phyloP scores from a whole-genome alignment of 1,140 invertebrate genomes.

The Meloidogyne chitwoodi region DNA sequence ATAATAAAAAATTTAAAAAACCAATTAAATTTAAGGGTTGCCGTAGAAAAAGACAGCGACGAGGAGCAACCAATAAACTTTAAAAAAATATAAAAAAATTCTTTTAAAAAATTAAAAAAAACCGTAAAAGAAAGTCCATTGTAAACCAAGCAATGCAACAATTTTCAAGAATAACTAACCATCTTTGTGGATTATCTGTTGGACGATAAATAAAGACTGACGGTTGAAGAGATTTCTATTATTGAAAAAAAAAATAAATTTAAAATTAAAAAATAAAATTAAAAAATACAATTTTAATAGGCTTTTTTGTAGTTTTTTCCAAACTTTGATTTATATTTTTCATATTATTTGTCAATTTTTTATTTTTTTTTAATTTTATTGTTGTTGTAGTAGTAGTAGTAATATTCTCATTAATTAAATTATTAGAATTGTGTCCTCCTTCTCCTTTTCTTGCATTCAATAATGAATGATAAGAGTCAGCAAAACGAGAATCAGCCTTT shows the following conservation, averaged over 20 bases:
- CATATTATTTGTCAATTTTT: not conserved
- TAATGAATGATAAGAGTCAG: conserved; percentile 48
- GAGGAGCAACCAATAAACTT: conserved; percentile 58
- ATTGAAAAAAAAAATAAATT: not conserved
- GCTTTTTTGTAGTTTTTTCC: not conserved
- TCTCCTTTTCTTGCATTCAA: conserved; percentile 23
- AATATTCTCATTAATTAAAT: not conserved
- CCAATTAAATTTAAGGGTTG: conserved; percentile 64
- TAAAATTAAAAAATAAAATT: not conserved
- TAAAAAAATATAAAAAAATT: conserved; percentile 5
- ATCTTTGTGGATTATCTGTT: conserved; percentile 47
- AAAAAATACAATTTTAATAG: not conserved
- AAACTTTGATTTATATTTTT: not conserved
- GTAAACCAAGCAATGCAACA: conserved; percentile 64
- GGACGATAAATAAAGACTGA: conserved; percentile 46
- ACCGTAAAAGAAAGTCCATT: conserved; percentile 18
- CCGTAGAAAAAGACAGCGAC: conserved; percentile 61
- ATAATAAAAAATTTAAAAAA: not conserved
- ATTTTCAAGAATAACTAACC: conserved; percentile 49
- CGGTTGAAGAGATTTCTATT: not conserved
- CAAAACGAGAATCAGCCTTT: conserved; percentile 44
- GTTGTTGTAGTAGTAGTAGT: not conserved
- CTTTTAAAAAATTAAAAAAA: conserved; percentile 10
- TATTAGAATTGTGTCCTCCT: not conserved
- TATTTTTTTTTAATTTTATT: not conserved